Base-by-base conservation (phyloP, 2,888 invertebrate genomes). In the Drosophila antonietae region DNA sequence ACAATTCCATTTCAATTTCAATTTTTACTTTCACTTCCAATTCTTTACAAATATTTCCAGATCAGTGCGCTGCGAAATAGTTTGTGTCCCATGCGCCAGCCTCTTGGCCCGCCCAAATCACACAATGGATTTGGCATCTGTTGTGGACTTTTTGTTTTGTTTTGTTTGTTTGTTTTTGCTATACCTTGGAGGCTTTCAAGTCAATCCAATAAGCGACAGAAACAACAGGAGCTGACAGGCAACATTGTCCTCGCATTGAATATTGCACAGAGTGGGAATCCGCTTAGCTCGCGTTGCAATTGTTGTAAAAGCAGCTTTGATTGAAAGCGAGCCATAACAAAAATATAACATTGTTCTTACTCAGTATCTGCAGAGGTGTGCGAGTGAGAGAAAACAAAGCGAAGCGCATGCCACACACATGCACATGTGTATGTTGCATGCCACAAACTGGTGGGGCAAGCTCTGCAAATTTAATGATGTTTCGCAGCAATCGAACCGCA, bases 381-480 rank as follows among this genome's bases (percentile, higher is more conserved):
- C 39, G 51, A 33, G 41, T 56, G 49, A 49, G 51, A 51, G 12
- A 58, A 58, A 69, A 75, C 65, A 69, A 60, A 46, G 44, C 46
- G 28, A 60, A 46, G 44, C 49, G 28, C 41, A 15, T 37, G 37
- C 52, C 35, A 53, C 33, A 51, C 28, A 28, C 28, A 28, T 28
- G 6, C 28, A 28, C 23, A n/a, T 56, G 12, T 31, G 31, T 20
- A 39, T 9, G 31, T 20, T 37, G 46, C 56, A 55, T n/a, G 74
- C 74, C 53, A 46, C 66, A 61, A 37, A 60, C 60, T 51, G 20
- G 23, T 39, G 43, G 47, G 43, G 52, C 66, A 75, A 68, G 68
- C 52, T 55, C 58, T 78, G 73, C 62, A 84, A 81, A 68, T 84
- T 81, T 69, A 81, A 80, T 78, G 80, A 78, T 68, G 75, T 47